phyloP scores from a whole-genome alignment of 2,888 invertebrate genomes.

The Bombyx huttoni region DNA sequence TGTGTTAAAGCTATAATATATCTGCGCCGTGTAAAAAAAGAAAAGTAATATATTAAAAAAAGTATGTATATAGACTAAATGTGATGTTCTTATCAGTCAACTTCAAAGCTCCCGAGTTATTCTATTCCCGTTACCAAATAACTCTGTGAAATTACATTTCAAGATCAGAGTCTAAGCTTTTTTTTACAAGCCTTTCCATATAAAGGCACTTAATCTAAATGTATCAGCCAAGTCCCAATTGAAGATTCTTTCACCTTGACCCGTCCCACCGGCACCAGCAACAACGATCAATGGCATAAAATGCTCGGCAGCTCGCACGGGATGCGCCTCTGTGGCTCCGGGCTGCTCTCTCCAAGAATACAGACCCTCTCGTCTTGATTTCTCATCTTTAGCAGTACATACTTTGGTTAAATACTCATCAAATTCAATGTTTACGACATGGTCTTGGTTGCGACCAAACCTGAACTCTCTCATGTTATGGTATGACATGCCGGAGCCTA shows the following conservation, averaged over 20 bases:
- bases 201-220: slow-evolving; percentile 50
- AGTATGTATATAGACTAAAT: too few species aligned
- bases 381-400: slow-evolving; percentile 39
- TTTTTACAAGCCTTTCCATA: slow-evolving; percentile 46
- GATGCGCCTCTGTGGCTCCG: slow-evolving; percentile 51
- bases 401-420: slow-evolving; percentile 45
- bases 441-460: slow-evolving; percentile 17
- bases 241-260: slow-evolving; percentile 44
- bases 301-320: slow-evolving; percentile 50
- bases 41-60: too few species aligned
- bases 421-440: slow-evolving; percentile 49
- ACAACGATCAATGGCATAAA: slow-evolving; percentile 57
- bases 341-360: slow-evolving; percentile 40
- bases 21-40: too few species aligned
- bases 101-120: too few species aligned
- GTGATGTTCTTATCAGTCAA: too few species aligned
- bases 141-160: too few species aligned
- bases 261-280: slow-evolving; percentile 50
- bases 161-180: too few species aligned
- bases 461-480: slow-evolving; percentile 60
- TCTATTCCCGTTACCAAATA: too few species aligned
- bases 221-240: slow-evolving; percentile 53
- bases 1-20: too few species aligned
- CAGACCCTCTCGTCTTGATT: slow-evolving; percentile 29
- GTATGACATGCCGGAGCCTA: slow-evolving; percentile 63